Conservation (phyloP, 2,797 vertebrate genomes). For the Hirundo rustica region DNA sequence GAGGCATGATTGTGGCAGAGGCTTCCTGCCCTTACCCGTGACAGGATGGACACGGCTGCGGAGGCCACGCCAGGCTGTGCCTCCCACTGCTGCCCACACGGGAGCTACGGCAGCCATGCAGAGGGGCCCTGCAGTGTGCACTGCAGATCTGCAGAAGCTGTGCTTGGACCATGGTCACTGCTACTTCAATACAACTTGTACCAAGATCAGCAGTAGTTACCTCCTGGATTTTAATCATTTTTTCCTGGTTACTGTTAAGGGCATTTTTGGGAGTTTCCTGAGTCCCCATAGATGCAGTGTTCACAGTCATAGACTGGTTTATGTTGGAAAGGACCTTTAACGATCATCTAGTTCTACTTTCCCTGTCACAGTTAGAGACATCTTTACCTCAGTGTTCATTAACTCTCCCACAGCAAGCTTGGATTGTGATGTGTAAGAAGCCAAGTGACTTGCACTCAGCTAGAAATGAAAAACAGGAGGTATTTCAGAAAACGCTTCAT, state of each 20-base stretch:
- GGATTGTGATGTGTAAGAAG: not conserved
- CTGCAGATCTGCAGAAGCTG: not conserved
- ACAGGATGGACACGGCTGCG: accelerated
- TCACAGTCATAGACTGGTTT: not conserved
- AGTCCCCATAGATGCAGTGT: not conserved
- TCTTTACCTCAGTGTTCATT: not conserved
- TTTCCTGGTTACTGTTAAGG: not conserved
- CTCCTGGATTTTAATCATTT: not conserved
- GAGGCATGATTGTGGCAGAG: not conserved
- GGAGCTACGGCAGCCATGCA: not conserved
- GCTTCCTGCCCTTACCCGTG: not conserved
- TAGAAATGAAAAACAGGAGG: not conserved
- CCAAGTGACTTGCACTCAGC: not conserved
- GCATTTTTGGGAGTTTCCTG: not conserved
- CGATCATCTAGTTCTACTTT: not conserved
- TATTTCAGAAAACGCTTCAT: not conserved
- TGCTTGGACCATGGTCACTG: not conserved
- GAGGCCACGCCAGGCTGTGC: not conserved
- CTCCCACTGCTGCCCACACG: not conserved
- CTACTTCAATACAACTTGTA: not conserved
- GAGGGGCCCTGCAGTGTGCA: not conserved
- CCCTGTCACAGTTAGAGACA: not conserved
- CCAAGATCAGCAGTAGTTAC: not conserved
- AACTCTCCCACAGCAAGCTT: not conserved
- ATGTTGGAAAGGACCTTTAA: not conserved